These are phyloP conservation scores for Venturia canescens DNA, from an alignment of 1,140 invertebrate genomes.

Conservation along the genomic window DNA sequence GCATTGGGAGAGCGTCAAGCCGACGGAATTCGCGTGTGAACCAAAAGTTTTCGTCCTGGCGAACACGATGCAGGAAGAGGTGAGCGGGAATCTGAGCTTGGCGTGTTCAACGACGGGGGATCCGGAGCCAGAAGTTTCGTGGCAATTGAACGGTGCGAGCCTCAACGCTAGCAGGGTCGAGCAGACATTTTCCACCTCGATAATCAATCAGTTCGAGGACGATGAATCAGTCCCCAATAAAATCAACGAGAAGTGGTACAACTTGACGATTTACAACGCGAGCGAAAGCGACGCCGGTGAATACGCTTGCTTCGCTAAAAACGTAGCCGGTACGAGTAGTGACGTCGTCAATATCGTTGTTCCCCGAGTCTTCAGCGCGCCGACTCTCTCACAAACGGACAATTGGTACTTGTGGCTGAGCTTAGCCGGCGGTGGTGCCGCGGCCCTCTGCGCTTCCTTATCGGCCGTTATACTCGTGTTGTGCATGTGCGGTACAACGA, in stretches of 20 bases:
- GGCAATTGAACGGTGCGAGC: slow-evolving; percentile 87
- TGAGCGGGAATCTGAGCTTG: slow-evolving; percentile 87
- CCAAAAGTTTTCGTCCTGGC: slow-evolving; percentile 82
- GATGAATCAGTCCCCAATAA: slow-evolving; percentile 8
- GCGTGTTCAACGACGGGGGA: slow-evolving; percentile 89
- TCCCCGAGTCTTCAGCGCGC: slow-evolving; percentile 82
- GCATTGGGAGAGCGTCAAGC: slow-evolving; percentile 82
- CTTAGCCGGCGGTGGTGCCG: slow-evolving; percentile 77
- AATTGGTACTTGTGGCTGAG: slow-evolving; percentile 79
- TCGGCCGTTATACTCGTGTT: slow-evolving; percentile 76
- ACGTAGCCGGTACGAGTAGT: slow-evolving; percentile 84
- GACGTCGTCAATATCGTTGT: slow-evolving; percentile 84
- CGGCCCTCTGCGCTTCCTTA: slow-evolving; percentile 75
- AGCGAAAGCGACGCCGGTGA: slow-evolving; percentile 87
- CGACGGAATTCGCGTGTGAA: slow-evolving; percentile 85
- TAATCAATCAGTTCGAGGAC: neutral
- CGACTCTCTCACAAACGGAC: slow-evolving; percentile 81
- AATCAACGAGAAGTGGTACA: slow-evolving; percentile 81
- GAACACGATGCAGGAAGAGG: slow-evolving; percentile 82
- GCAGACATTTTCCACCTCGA: slow-evolving; percentile 34
- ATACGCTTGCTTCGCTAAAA: slow-evolving; percentile 88
- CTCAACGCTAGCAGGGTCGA: slow-evolving; percentile 73
- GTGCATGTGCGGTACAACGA: slow-evolving; percentile 78
- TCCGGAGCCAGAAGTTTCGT: slow-evolving; percentile 89
- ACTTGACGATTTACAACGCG: slow-evolving; percentile 85